These are phyloP conservation scores for Drosophila borborema DNA, from an alignment of 2,888 invertebrate genomes.

Conservation along the genomic window DNA sequence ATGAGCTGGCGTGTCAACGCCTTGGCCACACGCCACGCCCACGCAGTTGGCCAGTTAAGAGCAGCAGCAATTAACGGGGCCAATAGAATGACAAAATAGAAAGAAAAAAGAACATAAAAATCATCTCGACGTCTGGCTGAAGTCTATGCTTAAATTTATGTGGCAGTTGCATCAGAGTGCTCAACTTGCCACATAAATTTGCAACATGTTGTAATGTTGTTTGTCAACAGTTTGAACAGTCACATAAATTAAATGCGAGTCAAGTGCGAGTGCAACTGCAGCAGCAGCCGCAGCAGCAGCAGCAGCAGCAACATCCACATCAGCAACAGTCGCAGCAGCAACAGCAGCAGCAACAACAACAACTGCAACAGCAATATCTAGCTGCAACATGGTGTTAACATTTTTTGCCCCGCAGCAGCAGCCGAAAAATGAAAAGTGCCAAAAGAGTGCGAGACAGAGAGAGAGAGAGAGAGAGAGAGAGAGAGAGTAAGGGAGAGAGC, in stretches of 20 bases:
- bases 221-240: constrained; percentile 79
- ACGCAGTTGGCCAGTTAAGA: background rate
- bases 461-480: background rate
- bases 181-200: constrained; percentile 77
- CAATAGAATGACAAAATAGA: constrained; percentile 18
- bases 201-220: constrained; percentile 79
- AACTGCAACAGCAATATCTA: constrained; percentile 40
- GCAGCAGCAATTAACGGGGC: constrained; percentile 46
- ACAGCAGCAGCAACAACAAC: constrained; percentile 39
- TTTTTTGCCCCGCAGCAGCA: constrained; percentile 65
- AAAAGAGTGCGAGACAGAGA: constrained; percentile 13
- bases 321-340: constrained; percentile 2
- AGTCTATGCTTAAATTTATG: constrained; percentile 62
- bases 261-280: constrained; percentile 72
- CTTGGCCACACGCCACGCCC: constrained; percentile 8
- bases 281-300: constrained; percentile 19
- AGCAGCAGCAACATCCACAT: constrained; percentile 13
- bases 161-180: constrained; percentile 70
- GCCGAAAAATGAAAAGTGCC: constrained; percentile 47
- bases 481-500: background rate
- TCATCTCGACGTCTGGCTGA: background rate
- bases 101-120: background rate
- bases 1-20: constrained; percentile 6
- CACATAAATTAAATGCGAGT: constrained; percentile 77
- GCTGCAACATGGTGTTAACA: constrained; percentile 77